A percentile compares a stretch with the other conserved stretches of the same genome.
phyloP scores from a whole-genome alignment of 1,140 invertebrate genomes.

The Panonychus citri region DNA sequence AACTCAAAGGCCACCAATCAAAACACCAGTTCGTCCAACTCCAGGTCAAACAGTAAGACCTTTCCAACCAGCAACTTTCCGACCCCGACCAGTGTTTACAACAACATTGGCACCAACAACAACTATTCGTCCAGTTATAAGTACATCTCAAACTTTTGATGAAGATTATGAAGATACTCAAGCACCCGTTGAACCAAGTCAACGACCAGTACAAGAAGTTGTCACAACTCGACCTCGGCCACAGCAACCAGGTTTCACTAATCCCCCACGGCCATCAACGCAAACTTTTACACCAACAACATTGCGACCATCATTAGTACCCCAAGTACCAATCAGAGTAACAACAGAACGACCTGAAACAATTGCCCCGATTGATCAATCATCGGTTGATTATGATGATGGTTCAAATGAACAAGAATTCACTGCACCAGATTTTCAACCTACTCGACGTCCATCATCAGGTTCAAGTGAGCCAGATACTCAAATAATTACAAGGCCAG shows the following conservation, averaged over 20 bases:
- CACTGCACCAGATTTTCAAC: background rate
- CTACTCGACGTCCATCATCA: background rate
- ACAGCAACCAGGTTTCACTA: background rate
- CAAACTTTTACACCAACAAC: background rate
- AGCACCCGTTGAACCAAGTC: slow-evolving; percentile 4
- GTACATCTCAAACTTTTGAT: background rate
- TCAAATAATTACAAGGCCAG: background rate
- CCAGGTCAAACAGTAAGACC: background rate
- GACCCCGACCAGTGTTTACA: background rate
- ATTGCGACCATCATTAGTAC: background rate
- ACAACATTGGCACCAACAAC: background rate
- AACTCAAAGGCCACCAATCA: background rate
- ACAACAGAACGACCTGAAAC: background rate
- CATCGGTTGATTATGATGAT: background rate
- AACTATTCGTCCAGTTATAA: background rate
- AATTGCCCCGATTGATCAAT: background rate
- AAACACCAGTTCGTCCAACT: background rate
- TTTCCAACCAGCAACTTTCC: background rate
- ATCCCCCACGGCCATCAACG: background rate
- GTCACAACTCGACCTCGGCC: background rate
- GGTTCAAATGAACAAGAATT: background rate
- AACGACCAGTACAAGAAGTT: background rate
- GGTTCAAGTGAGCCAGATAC: background rate
- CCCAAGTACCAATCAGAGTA: background rate
- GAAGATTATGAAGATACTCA: background rate